Base-by-base conservation (phyloP, 2,888 invertebrate genomes). In the Atethmia centrago region DNA sequence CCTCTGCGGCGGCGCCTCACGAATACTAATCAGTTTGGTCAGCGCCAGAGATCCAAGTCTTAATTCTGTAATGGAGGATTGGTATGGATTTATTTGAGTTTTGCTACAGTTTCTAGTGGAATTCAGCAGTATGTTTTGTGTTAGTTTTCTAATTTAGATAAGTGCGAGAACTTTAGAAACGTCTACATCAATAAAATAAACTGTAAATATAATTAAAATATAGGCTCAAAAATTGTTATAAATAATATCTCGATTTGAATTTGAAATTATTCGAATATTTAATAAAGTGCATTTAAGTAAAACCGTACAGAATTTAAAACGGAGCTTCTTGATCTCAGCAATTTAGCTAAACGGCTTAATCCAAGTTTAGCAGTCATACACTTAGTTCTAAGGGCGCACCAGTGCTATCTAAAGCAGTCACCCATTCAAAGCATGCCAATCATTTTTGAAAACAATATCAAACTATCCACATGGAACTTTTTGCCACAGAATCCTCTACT, bases 1-100 rank as follows among this genome's bases (percentile, higher is more conserved):
- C 84, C 80, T 78, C 71, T 72, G 79, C 70, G 77, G 72, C 55
- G 69, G 31, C 31, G 71, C 77, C 71, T 45, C 70, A 56, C 74
- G 87, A 83, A 85, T 86, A 87, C 84, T 80, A 82, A 86, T 83
- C 72, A 81, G 65, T 12, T 36, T 49, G 85, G 77, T 74, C 79
- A 84, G 74, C 49, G 58, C 45, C 10, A 55, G 70, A 69, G 67
- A 67, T 67, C 69, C 61, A 55, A 28, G 58, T 47, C 69, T 75
- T 82, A 71, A 82, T 83, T 64, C 66, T 67, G 40, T 82, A 76
- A 84, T 84, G 66, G 79, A 78, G 51, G 58, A 61, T 72, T 61
- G 56, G 21, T 55, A n/a, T 31, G 55, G 74, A 68, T 83, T 63
- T 71, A 56, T 79, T 53, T 31, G 42, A 62, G 62, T 36, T 62